Evolutionary conservation across 2,797 vertebrate genomes (phyloP).

Genomic region (Sebastes kiyomatsui): DNA sequence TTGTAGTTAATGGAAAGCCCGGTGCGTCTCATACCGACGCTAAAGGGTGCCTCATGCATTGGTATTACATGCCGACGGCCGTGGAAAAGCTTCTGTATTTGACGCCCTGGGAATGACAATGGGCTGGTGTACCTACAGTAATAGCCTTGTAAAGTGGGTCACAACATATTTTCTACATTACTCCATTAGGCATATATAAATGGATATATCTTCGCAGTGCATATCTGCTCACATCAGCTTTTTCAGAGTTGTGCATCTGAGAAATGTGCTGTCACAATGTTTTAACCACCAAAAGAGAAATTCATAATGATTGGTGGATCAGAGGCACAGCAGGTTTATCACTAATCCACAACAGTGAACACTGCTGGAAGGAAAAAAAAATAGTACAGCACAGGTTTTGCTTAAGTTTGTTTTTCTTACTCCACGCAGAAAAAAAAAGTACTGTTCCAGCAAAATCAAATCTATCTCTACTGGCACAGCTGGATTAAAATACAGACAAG

Average conservation of each 20-base stretch:
- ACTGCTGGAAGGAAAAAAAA: not conserved
- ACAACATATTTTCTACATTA: not conserved
- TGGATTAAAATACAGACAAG: conserved; percentile 49
- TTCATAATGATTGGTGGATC: conserved; percentile 13
- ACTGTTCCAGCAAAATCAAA: conserved; percentile 32
- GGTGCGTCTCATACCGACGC: no score
- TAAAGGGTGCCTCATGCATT: no score
- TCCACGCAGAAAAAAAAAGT: not conserved
- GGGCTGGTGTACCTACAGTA: no score
- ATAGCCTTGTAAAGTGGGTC: conserved; percentile 11
- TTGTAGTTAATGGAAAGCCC: no score
- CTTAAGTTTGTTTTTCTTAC: conserved; percentile 17
- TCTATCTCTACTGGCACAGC: conserved; percentile 8
- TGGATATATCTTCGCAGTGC: not conserved
- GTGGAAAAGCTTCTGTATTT: no score
- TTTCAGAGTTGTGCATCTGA: not conserved
- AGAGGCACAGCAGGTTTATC: conserved; percentile 19
- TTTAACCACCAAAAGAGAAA: conserved; percentile 8
- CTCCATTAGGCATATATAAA: not conserved
- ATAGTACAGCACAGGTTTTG: not conserved
- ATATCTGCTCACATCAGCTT: not conserved
- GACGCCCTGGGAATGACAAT: no score
- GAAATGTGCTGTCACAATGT: conserved; percentile 27
- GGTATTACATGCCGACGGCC: fast-evolving
- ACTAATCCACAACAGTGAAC: conserved; percentile 19